Percentiles rank a stretch among this genome's conserved stretches.
phyloP scores from a whole-genome alignment of 2,113 vertebrate genomes.

The Gnathonemus longibarbis region DNA sequence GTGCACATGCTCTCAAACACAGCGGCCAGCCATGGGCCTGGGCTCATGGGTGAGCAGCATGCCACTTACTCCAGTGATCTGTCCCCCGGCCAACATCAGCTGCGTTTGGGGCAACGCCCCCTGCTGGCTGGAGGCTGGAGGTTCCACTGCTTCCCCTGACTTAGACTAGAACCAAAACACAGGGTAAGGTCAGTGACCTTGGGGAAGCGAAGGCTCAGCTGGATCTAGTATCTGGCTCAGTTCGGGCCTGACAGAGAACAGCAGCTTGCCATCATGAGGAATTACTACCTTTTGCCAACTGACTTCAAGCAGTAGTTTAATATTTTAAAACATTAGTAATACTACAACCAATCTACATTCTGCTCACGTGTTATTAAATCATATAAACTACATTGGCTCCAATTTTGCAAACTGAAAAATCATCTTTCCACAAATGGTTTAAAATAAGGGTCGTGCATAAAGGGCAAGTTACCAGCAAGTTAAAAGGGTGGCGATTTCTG shows the following conservation, averaged over 20 bases:
- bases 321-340: background rate
- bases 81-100: slow-evolving; percentile 94
- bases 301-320: background rate
- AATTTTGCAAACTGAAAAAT: background rate
- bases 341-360: background rate
- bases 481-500: background rate
- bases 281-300: background rate
- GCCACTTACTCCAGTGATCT: slow-evolving; percentile 91
- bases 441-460: background rate
- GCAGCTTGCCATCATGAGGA: background rate
- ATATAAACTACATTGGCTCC: background rate
- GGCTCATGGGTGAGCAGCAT: slow-evolving; percentile 34
- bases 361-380: background rate
- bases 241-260: background rate
- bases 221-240: background rate
- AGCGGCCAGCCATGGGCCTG: background rate
- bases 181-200: slow-evolving; percentile 29
- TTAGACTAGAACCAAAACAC: slow-evolving; percentile 75
- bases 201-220: background rate
- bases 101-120: slow-evolving; percentile 85
- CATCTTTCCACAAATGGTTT: background rate
- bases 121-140: slow-evolving; percentile 83
- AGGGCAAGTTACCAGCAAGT: background rate
- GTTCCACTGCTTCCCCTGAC: slow-evolving; percentile 82
- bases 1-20: slow-evolving; percentile 6